Evolutionary conservation across 1,140 invertebrate genomes (phyloP).

Genomic region (Diorhabda elongata): DNA sequence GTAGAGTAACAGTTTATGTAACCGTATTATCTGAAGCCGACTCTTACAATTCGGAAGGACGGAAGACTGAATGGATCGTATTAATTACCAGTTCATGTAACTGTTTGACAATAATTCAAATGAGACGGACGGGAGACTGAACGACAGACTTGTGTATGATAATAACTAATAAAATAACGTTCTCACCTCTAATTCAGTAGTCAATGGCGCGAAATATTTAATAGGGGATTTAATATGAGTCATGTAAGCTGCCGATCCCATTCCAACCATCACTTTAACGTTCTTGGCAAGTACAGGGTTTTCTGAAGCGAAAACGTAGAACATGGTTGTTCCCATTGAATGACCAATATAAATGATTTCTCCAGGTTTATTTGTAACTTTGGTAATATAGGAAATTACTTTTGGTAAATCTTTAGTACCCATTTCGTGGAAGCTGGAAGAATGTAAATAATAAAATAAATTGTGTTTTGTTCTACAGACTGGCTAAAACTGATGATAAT

Average conservation of each 20-base stretch:
- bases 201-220: conserved; percentile 55
- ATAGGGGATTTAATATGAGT: conserved; percentile 66
- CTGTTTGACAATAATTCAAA: too few relatives aligned
- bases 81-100: too few relatives aligned
- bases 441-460: too few relatives aligned
- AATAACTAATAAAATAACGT: too few relatives aligned
- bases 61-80: too few relatives aligned
- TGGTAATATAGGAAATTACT: conserved; percentile 57
- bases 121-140: too few relatives aligned
- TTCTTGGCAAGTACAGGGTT: conserved; percentile 54
- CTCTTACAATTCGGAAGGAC: too few relatives aligned
- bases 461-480: too few relatives aligned
- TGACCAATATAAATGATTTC: conserved; percentile 65
- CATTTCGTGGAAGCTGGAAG: conserved; percentile 55
- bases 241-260: conserved; percentile 74
- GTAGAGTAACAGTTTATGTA: too few relatives aligned
- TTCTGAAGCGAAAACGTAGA: conserved; percentile 51
- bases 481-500: background rate
- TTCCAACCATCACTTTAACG: conserved; percentile 54
- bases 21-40: too few relatives aligned
- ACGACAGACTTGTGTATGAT: too few relatives aligned
- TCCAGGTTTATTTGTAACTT: conserved; percentile 30
- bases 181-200: conserved; percentile 54
- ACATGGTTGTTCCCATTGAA: conserved; percentile 58
- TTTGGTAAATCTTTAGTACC: conserved; percentile 66